Evolutionary conservation across 2,888 invertebrate species (phyloP).

Genomic region (Pammene fasciana): DNA sequence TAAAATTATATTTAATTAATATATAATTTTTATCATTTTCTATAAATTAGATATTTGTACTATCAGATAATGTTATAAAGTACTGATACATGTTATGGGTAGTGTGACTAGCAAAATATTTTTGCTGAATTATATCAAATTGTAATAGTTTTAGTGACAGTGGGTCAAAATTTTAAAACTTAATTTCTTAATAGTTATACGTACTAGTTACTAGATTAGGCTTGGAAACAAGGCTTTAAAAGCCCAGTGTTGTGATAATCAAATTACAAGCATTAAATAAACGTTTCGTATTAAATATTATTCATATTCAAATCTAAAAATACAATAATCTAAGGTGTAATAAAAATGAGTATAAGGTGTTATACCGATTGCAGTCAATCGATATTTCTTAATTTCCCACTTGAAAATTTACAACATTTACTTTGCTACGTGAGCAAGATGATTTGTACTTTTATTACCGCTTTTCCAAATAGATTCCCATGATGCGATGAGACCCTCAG

Average conservation of each 20-base stretch:
- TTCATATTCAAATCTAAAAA: conserved; percentile 62
- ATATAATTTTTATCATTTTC: conserved; percentile 73
- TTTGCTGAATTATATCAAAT: conserved; percentile 74
- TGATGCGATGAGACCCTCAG: conserved; percentile 16
- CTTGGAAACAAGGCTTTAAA: conserved; percentile 65
- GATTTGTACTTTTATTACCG: conserved; percentile 73
- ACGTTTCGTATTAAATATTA: conserved; percentile 60
- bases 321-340: conserved; percentile 50
- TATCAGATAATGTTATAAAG: conserved; percentile 81
- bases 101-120: conserved; percentile 80
- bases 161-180: conserved; percentile 69
- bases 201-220: conserved; percentile 67
- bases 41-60: conserved; percentile 83
- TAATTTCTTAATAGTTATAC: conserved; percentile 64
- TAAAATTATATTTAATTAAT: conserved; percentile 78
- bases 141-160: conserved; percentile 73
- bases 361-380: conserved; percentile 42
- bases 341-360: conserved; percentile 73
- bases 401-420: conserved; percentile 67
- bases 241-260: conserved; percentile 56
- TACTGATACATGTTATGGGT: conserved; percentile 77
- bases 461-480: conserved; percentile 30
- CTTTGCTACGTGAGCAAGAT: conserved; percentile 78
- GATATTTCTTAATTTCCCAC: conserved; percentile 51
- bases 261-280: conserved; percentile 60